Evolutionary conservation across 2,113 vertebrate species (phyloP).

Genomic region (Pavo muticus): DNA sequence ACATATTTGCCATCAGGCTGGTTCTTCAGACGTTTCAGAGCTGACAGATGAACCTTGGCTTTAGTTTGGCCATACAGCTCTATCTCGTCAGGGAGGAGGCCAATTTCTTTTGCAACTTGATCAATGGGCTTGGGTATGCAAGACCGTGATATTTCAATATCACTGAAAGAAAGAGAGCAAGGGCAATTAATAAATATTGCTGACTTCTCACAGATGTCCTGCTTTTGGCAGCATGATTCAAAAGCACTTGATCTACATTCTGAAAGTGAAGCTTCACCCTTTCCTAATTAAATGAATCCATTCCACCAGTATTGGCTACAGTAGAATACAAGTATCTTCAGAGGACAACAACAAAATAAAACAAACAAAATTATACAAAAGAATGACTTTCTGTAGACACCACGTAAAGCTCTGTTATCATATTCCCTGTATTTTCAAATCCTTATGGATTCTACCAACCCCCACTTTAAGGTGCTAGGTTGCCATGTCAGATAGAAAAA

Average conservation of each 20-base stretch:
- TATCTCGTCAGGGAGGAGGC: slow-evolving; percentile 89
- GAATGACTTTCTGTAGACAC: neutral
- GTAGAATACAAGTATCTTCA: neutral
- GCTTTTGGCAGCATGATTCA: neutral
- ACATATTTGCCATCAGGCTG: slow-evolving; percentile 94
- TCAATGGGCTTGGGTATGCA: slow-evolving; percentile 87
- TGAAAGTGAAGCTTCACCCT: neutral
- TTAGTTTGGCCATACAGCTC: slow-evolving; percentile 94
- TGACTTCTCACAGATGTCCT: neutral
- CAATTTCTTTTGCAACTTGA: slow-evolving; percentile 86
- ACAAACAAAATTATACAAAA: neutral
- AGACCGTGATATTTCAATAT: slow-evolving; percentile 93
- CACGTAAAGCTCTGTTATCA: neutral
- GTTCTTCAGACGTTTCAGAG: slow-evolving; percentile 85
- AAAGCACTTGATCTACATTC: neutral
- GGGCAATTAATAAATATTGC: neutral
- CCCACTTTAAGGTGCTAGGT: neutral
- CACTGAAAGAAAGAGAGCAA: slow-evolving; percentile 78
- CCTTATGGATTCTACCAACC: neutral
- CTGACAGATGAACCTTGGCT: slow-evolving; percentile 90
- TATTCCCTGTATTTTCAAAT: neutral
- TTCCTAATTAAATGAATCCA: neutral
- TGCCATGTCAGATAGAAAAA: neutral
- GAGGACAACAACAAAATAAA: neutral
- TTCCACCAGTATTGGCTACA: neutral